Evolutionary conservation across 1,140 invertebrate species (phyloP), one percentile per base, ranked within the genome.

Genomic region (Drosophila arizonae): DNA sequence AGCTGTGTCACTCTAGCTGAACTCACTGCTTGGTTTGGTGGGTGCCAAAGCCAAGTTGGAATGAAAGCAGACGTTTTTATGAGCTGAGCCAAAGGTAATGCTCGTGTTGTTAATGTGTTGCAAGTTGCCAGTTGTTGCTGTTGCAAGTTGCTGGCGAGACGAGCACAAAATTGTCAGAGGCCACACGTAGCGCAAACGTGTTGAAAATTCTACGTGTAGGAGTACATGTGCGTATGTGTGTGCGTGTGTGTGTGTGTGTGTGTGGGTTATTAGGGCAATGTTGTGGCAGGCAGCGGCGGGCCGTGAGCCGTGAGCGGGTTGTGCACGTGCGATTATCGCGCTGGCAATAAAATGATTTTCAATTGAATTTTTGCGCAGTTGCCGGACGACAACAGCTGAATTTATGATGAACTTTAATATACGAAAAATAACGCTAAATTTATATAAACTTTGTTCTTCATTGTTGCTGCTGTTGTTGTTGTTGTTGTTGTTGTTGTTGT

Each of bases 311-410:
- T 10, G 33, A 36, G 33, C 33, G 33, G 36, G 36, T 45, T 26
- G 11, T 52, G 54, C 65, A 67, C 65, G 65, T 70, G 75, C 61
- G 75, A 55, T 77, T 62, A 39, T 66, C 66, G 68, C 81, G 73
- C 62, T 80, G 73, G 41, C 74, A 80, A 85, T 81, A 81, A 77
- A 85, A 86, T 72, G 71, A 86, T 79, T 73, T 87, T 86, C 78
- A 86, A 86, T 86, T 86, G 70, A 81, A 85, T 85, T 78, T 78
- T 72, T 55, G 66, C 64, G 51, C 65, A 63, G 62, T 55, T 71
- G 61, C 52, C 46, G 69, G 51, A 62, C 67, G 67, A 69, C 79
- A 75, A 63, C 68, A 65, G 39, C 66, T 45, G 70, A 84, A 79
- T 76, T 77, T 82, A 82, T 79, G 76, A 76, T 82, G 78, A 79